Percentiles rank a stretch among this genome's conserved stretches.
These are phyloP conservation scores for Hydrophis major DNA, from an alignment of 2,797 vertebrate species.

Conservation along the genomic window DNA sequence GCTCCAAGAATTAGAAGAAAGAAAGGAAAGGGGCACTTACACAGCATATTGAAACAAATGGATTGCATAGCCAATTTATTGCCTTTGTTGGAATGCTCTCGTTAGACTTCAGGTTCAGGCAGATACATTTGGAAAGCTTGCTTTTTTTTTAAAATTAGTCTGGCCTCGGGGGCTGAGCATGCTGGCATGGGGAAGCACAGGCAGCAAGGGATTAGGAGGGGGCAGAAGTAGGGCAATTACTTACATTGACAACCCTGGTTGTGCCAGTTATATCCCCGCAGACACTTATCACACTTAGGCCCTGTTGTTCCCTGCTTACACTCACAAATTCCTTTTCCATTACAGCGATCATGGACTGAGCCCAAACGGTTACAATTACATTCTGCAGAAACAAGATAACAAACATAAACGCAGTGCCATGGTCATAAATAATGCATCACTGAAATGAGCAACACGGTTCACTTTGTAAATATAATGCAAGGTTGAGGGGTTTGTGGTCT, in stretches of 20 bases:
- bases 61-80: conserved; percentile 42
- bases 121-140: conserved; percentile 39
- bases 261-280: conserved; percentile 97
- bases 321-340: conserved; percentile 98
- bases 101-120: not conserved
- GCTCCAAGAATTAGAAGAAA: conserved; percentile 9
- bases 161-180: conserved; percentile 55
- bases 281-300: conserved; percentile 96
- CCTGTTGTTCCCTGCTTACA: conserved; percentile 97
- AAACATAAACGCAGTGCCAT: conserved; percentile 74
- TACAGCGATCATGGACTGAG: conserved; percentile 96
- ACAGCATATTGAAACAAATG: conserved; percentile 6
- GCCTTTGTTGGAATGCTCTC: conserved; percentile 25
- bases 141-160: conserved; percentile 1
- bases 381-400: conserved; percentile 96
- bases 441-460: conserved; percentile 52
- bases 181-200: conserved; percentile 55
- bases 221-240: conserved; percentile 77
- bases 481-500: not conserved
- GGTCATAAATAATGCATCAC: conserved; percentile 55
- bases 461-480: conserved; percentile 32
- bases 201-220: conserved; percentile 51
- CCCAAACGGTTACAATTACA: conserved; percentile 98
- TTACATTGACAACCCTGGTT: conserved; percentile 96
- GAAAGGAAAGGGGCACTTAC: conserved; percentile 28